Conservation (phyloP, 2,888 invertebrate species). For the Xestia sexstrigata region DNA sequence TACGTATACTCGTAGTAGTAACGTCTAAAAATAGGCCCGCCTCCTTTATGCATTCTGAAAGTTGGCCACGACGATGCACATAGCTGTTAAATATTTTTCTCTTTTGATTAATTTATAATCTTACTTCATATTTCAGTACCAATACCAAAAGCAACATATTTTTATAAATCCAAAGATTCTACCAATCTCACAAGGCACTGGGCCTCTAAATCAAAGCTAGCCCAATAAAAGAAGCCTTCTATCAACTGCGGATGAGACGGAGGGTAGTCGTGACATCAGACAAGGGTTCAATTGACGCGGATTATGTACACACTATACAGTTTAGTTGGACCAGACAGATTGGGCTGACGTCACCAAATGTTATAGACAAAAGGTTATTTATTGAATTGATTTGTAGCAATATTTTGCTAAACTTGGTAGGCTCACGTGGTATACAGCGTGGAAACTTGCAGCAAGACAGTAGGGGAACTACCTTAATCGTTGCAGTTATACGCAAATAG, state of each 20-base stretch:
- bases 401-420: not conserved
- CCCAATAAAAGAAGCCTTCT: constrained; percentile 28
- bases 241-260: constrained; percentile 23
- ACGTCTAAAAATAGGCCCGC: no score
- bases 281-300: constrained; percentile 39
- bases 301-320: constrained; percentile 31
- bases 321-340: constrained; percentile 18
- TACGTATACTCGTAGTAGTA: no score
- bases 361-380: not conserved
- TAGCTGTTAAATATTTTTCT: not conserved
- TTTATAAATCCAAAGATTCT: not conserved
- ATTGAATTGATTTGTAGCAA: constrained; percentile 6
- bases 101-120: not conserved
- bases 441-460: no score
- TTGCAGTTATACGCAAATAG: no score
- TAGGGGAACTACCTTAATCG: no score
- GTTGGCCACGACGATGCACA: not conserved
- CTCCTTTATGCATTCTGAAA: not conserved
- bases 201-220: constrained; percentile 27
- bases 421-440: no score
- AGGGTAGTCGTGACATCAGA: constrained; percentile 27
- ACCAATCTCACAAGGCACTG: not conserved
- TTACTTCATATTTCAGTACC: not conserved
- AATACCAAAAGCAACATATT: not conserved
- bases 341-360: constrained; percentile 26